Base-by-base conservation (phyloP, 2,888 invertebrate species). In the Capitulum mitella region DNA sequence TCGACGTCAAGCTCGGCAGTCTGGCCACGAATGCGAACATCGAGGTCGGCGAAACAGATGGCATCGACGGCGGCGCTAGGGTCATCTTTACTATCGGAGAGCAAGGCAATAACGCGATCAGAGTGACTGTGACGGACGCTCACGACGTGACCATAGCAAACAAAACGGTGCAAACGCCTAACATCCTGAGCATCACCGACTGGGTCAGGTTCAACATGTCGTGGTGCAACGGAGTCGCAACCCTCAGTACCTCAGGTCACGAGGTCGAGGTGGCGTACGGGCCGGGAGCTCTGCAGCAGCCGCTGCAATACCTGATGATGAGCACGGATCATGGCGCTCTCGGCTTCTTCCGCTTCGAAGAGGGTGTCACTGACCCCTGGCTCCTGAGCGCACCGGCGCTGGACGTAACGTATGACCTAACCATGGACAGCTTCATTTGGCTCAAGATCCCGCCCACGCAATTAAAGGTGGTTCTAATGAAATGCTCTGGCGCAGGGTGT, bases 1-100 rank as follows among this genome's bases (percentile, higher is more conserved):
- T 12, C 58, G 58, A 58, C 58, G 58, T 10, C 10, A 6, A 14
- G 29, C 10, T 58, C n/a, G 29, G 29, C n/a, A 0, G 6, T 0
- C 0, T 1, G n/a, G 1, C 8, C 58, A 2, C 58, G 6, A 0
- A 19, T 2, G 6, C 29, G 1, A 0, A 0, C 12, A 14, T 58
- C 58, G 12, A 3, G 58, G 8, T 58, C 12, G 2, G 29, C n/a
- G n/a, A 2, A n/a, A 51, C 22, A 16, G 51, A 51, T 22, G 22
- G 22, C 1, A 19, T 3, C n/a, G n/a, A n/a, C 0, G 22, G 5
- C 0, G 51, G 51, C 5, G 16, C 16, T 22, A 14, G 22, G 22
- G 8, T 51, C 1, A 6, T 0, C 22, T 51, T 22, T 22, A 6
- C 0, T 22, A 19, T 51, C 22, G 51, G 22, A 16, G 22, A 1